Evolutionary conservation across 2,888 invertebrate genomes (phyloP).

Genomic region (Tetragonisca angustula): DNA sequence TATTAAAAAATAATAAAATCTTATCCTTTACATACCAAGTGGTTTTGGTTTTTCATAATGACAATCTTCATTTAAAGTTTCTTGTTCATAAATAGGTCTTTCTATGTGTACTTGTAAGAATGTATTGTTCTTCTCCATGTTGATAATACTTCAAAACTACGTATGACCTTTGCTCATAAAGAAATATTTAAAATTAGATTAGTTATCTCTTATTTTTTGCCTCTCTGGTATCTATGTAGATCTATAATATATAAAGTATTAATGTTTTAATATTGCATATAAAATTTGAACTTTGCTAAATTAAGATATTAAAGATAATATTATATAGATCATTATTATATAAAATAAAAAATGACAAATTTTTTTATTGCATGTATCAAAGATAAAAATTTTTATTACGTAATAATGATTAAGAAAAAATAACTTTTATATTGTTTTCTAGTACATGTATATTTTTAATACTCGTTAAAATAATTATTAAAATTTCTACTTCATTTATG

Average conservation of each 20-base stretch:
- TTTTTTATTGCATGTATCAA: background rate
- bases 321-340: background rate
- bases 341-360: background rate
- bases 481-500: background rate
- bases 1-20: background rate
- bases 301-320: background rate
- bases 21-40: conserved; percentile 76
- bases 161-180: background rate
- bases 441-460: background rate
- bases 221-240: background rate
- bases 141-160: background rate
- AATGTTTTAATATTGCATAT: background rate
- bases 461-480: background rate
- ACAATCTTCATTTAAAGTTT: conserved; percentile 84
- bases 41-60: conserved; percentile 84
- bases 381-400: conserved; percentile 17
- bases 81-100: conserved; percentile 85
- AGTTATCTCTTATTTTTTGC: background rate
- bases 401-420: conserved; percentile 12
- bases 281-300: background rate
- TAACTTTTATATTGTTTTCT: background rate
- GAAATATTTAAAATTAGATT: background rate
- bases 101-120: conserved; percentile 80
- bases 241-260: conserved; percentile 26
- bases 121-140: conserved; percentile 56